Percentiles rank a stretch among this genome's conserved stretches.
These are phyloP conservation scores for Alectura lathami DNA, from an alignment of 2,113 vertebrate species.

Conservation along the genomic window DNA sequence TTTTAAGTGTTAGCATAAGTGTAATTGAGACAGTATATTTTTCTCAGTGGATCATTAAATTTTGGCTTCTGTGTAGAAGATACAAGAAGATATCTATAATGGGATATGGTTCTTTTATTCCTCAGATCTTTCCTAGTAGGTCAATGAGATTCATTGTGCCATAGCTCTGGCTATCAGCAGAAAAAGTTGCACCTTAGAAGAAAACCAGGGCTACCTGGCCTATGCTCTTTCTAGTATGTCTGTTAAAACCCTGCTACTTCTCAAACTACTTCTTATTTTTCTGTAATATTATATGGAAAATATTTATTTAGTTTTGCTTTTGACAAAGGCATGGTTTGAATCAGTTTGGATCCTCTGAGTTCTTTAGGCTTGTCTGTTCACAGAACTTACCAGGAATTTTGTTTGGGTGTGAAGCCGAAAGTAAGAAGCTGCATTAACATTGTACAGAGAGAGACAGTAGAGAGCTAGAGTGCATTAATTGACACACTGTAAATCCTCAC, in stretches of 20 bases:
- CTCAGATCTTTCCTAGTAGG: not conserved
- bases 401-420: not conserved
- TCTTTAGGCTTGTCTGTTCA: not conserved
- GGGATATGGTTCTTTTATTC: not conserved
- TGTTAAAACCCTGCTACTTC: not conserved
- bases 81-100: not conserved
- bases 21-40: not conserved
- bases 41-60: not conserved
- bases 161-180: not conserved
- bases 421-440: not conserved
- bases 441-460: not conserved
- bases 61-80: not conserved
- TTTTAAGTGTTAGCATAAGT: not conserved
- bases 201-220: not conserved
- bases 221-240: not conserved
- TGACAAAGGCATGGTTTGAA: accelerated
- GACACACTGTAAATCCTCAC: not conserved
- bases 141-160: not conserved
- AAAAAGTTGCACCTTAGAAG: not conserved
- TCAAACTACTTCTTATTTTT: not conserved
- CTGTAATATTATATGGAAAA: not conserved
- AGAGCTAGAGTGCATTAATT: not conserved
- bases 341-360: not conserved
- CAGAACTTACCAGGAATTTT: not conserved
- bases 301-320: not conserved